Conservation (phyloP, 92 coral and sea anemone genomes). For the Epizoanthus scotinus region DNA sequence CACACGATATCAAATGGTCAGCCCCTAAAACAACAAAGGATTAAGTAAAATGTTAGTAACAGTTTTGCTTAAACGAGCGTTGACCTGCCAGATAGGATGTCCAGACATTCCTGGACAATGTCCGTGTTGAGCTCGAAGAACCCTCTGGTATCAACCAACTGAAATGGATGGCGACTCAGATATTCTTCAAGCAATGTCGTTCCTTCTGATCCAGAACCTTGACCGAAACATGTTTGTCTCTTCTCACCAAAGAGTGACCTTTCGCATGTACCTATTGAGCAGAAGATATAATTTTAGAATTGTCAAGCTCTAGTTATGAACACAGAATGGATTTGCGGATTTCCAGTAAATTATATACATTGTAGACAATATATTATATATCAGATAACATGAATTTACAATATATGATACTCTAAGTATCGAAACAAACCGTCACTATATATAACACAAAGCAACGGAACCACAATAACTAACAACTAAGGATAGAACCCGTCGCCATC, state of each 20-base stretch:
- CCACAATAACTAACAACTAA: too few species aligned
- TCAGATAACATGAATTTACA: too few species aligned
- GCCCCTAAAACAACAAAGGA: background rate
- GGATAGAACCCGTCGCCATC: too few species aligned
- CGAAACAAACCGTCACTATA: too few species aligned
- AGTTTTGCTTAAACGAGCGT: background rate
- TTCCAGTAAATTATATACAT: too few species aligned
- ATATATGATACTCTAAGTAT: too few species aligned
- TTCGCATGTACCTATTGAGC: constrained; percentile 65
- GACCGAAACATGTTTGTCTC: constrained; percentile 66
- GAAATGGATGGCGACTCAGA: constrained; percentile 38
- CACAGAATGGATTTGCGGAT: too few species aligned
- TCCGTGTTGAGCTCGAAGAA: constrained; percentile 60
- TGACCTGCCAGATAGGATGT: constrained; percentile 76
- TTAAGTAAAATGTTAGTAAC: too few species aligned
- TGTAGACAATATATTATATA: too few species aligned
- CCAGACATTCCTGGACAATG: constrained; percentile 58
- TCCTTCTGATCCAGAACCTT: constrained; percentile 77
- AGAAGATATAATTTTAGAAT: background rate
- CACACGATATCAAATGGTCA: too few species aligned
- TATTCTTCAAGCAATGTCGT: constrained; percentile 67
- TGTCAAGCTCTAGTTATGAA: too few species aligned
- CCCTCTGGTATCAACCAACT: constrained; percentile 78
- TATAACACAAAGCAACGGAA: too few species aligned
- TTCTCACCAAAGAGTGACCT: constrained; percentile 60